phyloP scores from a whole-genome alignment of 2,888 invertebrate species.

The Pristionchus japonicus region DNA sequence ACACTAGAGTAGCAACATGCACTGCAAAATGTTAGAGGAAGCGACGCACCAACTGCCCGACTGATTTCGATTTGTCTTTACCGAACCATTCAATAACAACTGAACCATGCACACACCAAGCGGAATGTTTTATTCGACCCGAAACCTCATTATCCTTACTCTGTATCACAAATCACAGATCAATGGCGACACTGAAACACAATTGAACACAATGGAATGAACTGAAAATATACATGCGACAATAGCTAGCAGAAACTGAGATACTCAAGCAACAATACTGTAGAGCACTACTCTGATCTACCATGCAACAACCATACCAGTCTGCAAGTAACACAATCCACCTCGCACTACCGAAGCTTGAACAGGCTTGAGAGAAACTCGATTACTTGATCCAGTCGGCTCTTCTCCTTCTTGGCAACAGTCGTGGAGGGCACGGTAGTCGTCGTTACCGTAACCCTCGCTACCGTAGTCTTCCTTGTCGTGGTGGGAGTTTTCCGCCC shows the following conservation, averaged over 20 bases:
- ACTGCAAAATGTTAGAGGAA: too few relatives aligned
- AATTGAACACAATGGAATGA: neutral
- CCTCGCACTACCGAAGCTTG: constrained; percentile 15
- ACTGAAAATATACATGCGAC: neutral
- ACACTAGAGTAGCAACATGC: too few relatives aligned
- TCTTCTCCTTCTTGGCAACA: neutral
- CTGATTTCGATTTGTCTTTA: too few relatives aligned
- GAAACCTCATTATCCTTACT: neutral
- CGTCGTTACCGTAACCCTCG: neutral
- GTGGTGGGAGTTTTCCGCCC: neutral
- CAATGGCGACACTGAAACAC: neutral
- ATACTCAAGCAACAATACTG: too few relatives aligned
- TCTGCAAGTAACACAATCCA: neutral
- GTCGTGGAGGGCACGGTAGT: constrained; percentile 12
- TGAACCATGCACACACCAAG: neutral
- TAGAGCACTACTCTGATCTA: too few relatives aligned
- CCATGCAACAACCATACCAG: neutral
- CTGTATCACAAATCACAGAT: neutral
- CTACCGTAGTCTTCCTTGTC: neutral
- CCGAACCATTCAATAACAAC: too few relatives aligned
- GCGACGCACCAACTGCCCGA: too few relatives aligned
- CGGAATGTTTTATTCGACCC: neutral
- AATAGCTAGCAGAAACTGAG: neutral
- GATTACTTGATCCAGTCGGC: constrained; percentile 46
- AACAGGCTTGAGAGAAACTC: constrained; percentile 42